Base-by-base conservation (phyloP, 1,140 invertebrate genomes). In the Hypothenemus hampei region DNA sequence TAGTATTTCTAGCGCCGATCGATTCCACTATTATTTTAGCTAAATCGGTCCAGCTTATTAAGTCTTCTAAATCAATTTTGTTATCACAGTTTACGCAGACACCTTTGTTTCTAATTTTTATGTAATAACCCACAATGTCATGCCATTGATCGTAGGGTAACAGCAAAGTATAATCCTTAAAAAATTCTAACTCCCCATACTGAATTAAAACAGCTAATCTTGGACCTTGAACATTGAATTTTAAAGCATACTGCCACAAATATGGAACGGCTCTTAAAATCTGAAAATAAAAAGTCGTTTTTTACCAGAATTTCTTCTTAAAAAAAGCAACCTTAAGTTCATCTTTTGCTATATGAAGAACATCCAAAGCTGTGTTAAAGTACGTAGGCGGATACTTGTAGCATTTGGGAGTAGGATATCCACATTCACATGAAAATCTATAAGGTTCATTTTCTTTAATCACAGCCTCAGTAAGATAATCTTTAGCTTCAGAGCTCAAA, bases 71-170 rank as follows among this genome's bases (percentile, higher is more conserved):
- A 46, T 68, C 63, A 31, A 70, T 64, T 15, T 44, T 39, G 22
- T 61, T 47, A 13, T 65, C 64, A 57, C 72, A 74, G 48, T 71
- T 69, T 18, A 73, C 61, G 60, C 73, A 74, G 13, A 57, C 31
- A 3, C 67, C 64, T 39, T 63, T 60, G 43, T 65, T 71, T n/a
- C n/a, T n/a, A 44, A 70, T 45, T 50, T 69, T 66, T 6, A 69
- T 46, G 13, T 64, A 57, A 21, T 50, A 46, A 8, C 44, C 53
- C 41, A 35, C 16, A 21, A 57, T 26, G 20, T 50, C 66, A 44
- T 69, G 62, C 66, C 68, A 70, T 13, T 43, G 51, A 54, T 69
- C 68, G 41, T 66, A 69, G 5, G 62, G 63, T 15, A 70, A 62
- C 39, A 41, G 59, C 39, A 35, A 33, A 1, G 44, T 58, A 47